Base-by-base conservation (phyloP, 2,888 invertebrate genomes). In the Aquatica leii region DNA sequence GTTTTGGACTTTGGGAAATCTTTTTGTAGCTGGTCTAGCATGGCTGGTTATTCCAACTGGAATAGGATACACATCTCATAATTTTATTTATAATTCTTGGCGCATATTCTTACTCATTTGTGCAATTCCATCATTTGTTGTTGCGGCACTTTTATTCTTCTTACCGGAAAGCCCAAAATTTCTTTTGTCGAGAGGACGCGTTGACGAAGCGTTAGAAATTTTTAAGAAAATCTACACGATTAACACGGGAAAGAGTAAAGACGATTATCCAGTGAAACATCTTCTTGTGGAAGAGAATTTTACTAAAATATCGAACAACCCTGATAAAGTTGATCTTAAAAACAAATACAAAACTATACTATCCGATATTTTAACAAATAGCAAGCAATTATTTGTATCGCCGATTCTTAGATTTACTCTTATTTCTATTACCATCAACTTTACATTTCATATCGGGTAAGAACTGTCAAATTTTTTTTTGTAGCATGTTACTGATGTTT, bases 151-250 rank as follows among this genome's bases (percentile, higher is more conserved):
- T 70, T 86, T 96, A 31, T 87, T 93, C 80, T 87, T 93, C 72
- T 84, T 94, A 74, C 96, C 96, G 2, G 96, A 96, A 82, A 95
- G 95, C 72, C 95, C 96, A 0, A 95, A 95, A 80, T 96, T 93
- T 82, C 84, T 95, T 56, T 84, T 96, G 66, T 86, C 91, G 43
- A 89, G 89, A 69, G 92, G 94, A 61, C 88, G 90, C 75, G 89
- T 89, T 67, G 91, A 93, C 31, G 90, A 92, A 67, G 94, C 95
- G 0, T 81, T 95, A 64, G 88, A 90, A 73, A 92, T 95, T 31
- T 93, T 95, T 81, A 87, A 87, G 67, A 87, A 88, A 70, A 94
- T 95, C 72, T 94, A 91, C 79, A 86, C 89, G 68, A 89, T 90
- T 78, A 94, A 94, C 77, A 94, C 93, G 14, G 92, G 92, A 52